Base-by-base conservation (phyloP, 2,113 vertebrate genomes). In the Ceyx margarethae region DNA sequence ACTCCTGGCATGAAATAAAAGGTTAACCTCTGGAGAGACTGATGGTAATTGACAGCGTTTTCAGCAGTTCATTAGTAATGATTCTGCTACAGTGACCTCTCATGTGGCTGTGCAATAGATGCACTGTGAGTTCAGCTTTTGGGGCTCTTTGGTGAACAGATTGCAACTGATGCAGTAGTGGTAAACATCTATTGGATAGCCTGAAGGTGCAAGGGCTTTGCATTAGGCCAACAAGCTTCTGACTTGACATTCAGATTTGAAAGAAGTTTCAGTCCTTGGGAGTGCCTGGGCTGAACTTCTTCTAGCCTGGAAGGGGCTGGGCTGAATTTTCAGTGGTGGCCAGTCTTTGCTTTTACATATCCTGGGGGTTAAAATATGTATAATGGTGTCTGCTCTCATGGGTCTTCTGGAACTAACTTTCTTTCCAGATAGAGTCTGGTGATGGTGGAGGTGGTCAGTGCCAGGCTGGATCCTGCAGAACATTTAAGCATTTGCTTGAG, bases 361-460 rank as follows among this genome's bases (percentile, higher is more conserved):
- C 57, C 26, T 86, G 4, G 25, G 68, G 45, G 17, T 91, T 94
- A 88, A 80, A 85, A 81, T 45, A 57, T 75, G 23, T 56, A 3
- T 68, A 53, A 56, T 23, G 71, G 82, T 90, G 61, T 86, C 74
- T 89, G 71, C 60, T 94, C 18, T 82, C 3, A 0, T 73, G 90
- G 89, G 93, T 61, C 78, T 95, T 89, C 57, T 0, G 1, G 79
- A 89, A 81, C 82, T 94, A 87, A 91, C 92, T 93, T 90, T 75
- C 91, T 88, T 88, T 93, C 31, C 95, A 95, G 90, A 81, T 87
- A 37, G 67, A 91, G 29, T 84, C 57, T 90, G 68, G 56, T 93
- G 85, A 53, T 93, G 95, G 94, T 95, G 65, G 90, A 83, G 89
- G 76, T 95, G 71, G 60, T 83, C 37, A 53, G 48, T 2, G 1